Evolutionary conservation across 1,140 invertebrate species (phyloP), one percentile per base, ranked within the genome.

Genomic region (Oryctes rhinoceros): DNA sequence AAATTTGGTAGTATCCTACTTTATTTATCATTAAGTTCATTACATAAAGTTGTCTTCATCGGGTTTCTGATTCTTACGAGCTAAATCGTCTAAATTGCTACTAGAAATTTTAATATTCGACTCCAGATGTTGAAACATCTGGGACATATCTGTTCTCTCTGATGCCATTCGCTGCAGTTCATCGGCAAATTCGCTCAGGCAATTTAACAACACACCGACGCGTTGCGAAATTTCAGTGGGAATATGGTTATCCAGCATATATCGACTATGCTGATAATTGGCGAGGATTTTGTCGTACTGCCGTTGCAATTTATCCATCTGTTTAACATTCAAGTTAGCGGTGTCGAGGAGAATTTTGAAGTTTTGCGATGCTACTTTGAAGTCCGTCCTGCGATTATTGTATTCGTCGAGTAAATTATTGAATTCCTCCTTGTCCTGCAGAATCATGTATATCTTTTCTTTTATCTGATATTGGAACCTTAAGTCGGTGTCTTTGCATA

Each of bases 281-380:
- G 81, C 82, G 65, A 86, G 81, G 79, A 86, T 83, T 65, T 83
- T 78, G 76, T 86, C 84, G 79, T 83, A 86, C 78, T 86, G 85
- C 48, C 81, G 78, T 79, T 85, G 83, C 30, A 86, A 78, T 80
- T 85, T 84, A 18, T 83, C 79, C 65, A 86, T 79, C 37, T 85
- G 83, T 67, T 81, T 74, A 9, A 81, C 78, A 65, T 82, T 83
- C 47, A 86, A 81, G 76, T 84, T 85, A 48, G 85, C 82, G 59
- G 83, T 83, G 80, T 86, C 84, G 37, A 86, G 80, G 48, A 86
- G 83, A 30, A 86, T 84, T 79, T 85, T 85, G 76, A 86, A 84
- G 79, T 86, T 86, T 30, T 86, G 84, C n/a, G 83, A 79, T 10
- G 85, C 86, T 74, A 83, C 81, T 30, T 83, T 81, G 77, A 83